Conservation (phyloP, 2,797 vertebrate species). For the Danio choprae region DNA sequence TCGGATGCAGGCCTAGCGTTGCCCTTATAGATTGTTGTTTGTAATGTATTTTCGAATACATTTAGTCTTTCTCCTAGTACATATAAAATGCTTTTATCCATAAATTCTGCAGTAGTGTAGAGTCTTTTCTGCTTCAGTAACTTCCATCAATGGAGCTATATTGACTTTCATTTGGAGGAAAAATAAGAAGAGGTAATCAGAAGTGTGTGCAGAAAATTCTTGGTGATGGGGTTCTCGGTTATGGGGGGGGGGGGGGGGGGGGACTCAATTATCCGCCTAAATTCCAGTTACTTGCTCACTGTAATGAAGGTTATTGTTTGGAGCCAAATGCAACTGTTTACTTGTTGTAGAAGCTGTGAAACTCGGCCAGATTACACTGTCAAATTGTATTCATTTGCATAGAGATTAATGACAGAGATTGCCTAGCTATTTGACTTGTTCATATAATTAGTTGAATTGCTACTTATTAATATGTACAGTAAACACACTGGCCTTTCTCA, state of each 20-base stretch:
- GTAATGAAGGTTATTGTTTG: conserved; percentile 15
- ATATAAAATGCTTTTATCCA: not conserved
- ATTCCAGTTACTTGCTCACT: conserved; percentile 31
- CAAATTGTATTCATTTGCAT: conserved; percentile 48
- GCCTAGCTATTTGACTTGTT: conserved; percentile 3
- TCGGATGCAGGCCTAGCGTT: not conserved
- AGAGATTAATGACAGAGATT: conserved; percentile 31
- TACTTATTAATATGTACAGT: conserved; percentile 32
- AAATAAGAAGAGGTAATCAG: conserved; percentile 26
- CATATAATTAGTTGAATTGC: conserved; percentile 7
- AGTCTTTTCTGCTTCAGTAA: conserved; percentile 6
- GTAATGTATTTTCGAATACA: not conserved
- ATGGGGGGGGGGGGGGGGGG: conserved; percentile 21
- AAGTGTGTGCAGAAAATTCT: conserved; percentile 24
- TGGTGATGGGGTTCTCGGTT: too few species aligned
- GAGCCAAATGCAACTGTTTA: conserved; percentile 30
- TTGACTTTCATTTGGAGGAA: conserved; percentile 16
- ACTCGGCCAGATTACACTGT: conserved; percentile 36
- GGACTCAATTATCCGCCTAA: conserved; percentile 44
- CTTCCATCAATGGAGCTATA: conserved; percentile 14
- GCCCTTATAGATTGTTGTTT: not conserved
- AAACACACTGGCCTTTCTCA: conserved; percentile 10
- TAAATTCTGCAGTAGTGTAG: not conserved
- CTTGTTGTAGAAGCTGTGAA: conserved; percentile 47
- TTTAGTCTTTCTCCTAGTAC: not conserved